Evolutionary conservation across 2,888 invertebrate species (phyloP), one percentile per base, ranked within the genome.

Genomic region (Apamea sordens): DNA sequence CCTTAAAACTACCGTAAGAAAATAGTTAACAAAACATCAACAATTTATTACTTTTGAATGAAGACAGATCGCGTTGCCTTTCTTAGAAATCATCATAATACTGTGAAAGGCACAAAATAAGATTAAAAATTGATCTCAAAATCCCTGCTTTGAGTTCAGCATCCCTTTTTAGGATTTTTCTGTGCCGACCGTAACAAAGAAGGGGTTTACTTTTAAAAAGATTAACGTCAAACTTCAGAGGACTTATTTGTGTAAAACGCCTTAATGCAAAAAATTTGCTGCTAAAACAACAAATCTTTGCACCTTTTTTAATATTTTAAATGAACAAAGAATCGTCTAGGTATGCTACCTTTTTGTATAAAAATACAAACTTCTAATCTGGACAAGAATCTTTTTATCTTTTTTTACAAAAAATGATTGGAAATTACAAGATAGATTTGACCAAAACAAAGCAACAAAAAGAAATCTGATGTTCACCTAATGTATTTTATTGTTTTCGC

Each of bases 151-250:
- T 63, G 64, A 68, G 77, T 50, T 50, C 85, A 85, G 71, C 88
- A 89, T 86, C 83, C 83, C 79, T 90, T 90, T 89, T 90, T 86
- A 80, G 75, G 80, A 83, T 77, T 84, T 89, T 87, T 83, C 87
- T 87, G 88, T 85, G 85, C 85, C 86, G 79, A 77, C 87, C 64
- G 82, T 87, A 91, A 93, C 93, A 94, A 94, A 88, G 91, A 85
- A 88, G 18, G 84, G 88, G 90, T 90, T 88, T 89, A 91, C 89
- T 90, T 92, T 93, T 93, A 92, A 94, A 92, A 88, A 91, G 94
- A 94, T 95, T 94, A 95, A 89, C 88, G 90, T 92, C 91, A 76
- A 86, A 80, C 82, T 82, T 79, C 82, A 72, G 87, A 88, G 88
- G 89, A 89, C 90, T 92, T 90, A 90, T 91, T 93, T 87, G 79